Base-by-base conservation (phyloP, 1,140 invertebrate genomes). In the Drosophila orosa region DNA sequence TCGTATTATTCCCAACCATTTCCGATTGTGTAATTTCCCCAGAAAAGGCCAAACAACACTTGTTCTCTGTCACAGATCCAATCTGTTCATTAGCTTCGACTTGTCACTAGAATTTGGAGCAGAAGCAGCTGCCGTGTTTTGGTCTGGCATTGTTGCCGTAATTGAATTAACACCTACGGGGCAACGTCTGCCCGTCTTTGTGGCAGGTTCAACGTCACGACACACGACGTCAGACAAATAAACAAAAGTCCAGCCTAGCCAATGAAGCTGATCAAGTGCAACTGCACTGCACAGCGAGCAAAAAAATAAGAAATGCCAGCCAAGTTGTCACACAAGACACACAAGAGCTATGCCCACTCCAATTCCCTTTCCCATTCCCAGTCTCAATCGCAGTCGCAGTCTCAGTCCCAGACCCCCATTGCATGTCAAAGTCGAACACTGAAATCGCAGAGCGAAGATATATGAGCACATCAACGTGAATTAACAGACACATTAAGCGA, bases 401-500 rank as follows among this genome's bases (percentile, higher is more conserved):
- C 44, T 5, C 19, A 42, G 9, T 17, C 29, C 17, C 35, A 40
- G 25, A 8, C 29, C 8, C 13, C 15, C 55, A 60, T 85, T 71
- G 73, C 81, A 67, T 85, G 81, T 86, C 81, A 65, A 60, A 71
- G 75, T 52, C 52, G 58, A 67, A 74, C 80, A 74, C 45, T 84
- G 77, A 80, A 84, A 86, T 85, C 77, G 81, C 61, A 77, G 77
- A 74, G 78, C 56, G 50, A 80, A 85, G 81, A 85, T 87, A 85
- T 85, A 85, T 86, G 81, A 81, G 82, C 78, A 85, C 81, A 85
- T 85, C 81, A 85, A 85, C 54, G 81, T 85, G 81, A 85, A 85
- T 85, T 85, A 85, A 85, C 81, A 85, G 82, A 74, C 81, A 85
- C 81, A 86, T 85, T 85, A 85, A 85, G 71, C 78, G 83, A 83